Conservation (phyloP, 2,113 vertebrate genomes). For the Pipra filicauda region DNA sequence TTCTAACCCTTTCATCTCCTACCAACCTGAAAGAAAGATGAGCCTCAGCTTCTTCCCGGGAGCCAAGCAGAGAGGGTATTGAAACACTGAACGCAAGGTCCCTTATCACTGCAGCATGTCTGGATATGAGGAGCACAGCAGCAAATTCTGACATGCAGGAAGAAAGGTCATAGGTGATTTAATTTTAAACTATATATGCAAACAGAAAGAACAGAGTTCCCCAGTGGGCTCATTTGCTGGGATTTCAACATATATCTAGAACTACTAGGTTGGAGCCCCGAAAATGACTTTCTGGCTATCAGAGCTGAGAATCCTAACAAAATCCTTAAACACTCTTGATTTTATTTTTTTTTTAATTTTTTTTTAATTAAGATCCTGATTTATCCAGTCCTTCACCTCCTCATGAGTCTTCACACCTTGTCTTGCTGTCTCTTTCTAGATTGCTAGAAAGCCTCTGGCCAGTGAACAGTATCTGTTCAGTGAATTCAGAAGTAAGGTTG, state of each 20-base stretch:
- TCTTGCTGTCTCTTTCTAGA: background rate
- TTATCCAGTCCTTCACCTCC: background rate
- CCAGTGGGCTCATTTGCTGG: background rate
- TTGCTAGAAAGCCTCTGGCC: background rate
- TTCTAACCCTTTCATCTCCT: background rate
- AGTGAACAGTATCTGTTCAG: background rate
- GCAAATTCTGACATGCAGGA: background rate
- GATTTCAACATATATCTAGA: background rate
- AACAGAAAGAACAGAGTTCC: background rate
- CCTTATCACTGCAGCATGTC: background rate
- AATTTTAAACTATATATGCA: background rate
- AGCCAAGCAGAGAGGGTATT: background rate
- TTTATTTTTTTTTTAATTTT: background rate
- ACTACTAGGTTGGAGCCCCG: background rate
- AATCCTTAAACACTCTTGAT: background rate
- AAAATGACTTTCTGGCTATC: background rate
- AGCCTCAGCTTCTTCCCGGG: background rate
- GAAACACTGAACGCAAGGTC: background rate
- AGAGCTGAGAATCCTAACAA: background rate
- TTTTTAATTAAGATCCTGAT: background rate
- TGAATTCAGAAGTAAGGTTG: background rate
- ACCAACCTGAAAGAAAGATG: background rate
- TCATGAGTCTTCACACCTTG: background rate
- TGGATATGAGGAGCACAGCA: background rate
- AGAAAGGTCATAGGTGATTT: background rate